Evolutionary conservation across 2,113 vertebrate genomes (phyloP).

Genomic region (Oxyura jamaicensis): DNA sequence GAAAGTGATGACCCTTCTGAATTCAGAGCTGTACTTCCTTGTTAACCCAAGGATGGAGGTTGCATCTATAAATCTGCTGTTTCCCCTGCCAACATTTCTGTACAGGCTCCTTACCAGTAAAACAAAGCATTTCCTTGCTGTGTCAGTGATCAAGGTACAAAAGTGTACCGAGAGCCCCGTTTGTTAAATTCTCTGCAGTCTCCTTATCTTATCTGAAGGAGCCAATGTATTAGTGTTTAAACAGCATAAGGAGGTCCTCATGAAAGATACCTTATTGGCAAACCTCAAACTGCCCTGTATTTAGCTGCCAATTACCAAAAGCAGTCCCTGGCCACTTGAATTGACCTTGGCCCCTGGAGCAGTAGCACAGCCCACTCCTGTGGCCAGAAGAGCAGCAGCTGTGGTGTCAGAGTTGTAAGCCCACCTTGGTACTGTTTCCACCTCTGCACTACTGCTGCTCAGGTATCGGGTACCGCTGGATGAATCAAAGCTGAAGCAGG

Average conservation of each 20-base stretch:
- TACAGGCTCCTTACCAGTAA: not conserved
- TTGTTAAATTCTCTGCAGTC: not conserved
- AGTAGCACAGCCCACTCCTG: not conserved
- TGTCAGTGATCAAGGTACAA: not conserved
- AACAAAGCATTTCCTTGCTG: not conserved
- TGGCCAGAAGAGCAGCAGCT: not conserved
- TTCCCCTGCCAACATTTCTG: not conserved
- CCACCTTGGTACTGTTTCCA: not conserved
- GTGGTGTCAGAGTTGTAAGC: accelerated
- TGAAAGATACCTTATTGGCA: not conserved
- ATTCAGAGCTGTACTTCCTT: accelerated
- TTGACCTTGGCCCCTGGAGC: not conserved
- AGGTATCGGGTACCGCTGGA: not conserved
- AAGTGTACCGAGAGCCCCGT: not conserved
- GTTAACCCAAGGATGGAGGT: not conserved
- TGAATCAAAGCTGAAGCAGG: not conserved
- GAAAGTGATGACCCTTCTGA: not conserved
- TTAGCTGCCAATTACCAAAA: not conserved
- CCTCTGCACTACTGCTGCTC: not conserved
- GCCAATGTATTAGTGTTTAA: not conserved
- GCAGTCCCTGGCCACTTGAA: not conserved
- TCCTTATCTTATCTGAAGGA: not conserved
- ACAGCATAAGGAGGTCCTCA: not conserved
- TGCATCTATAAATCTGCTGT: not conserved
- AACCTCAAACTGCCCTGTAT: not conserved